These are phyloP conservation scores for Drosophila pegasa DNA, from an alignment of 2,888 invertebrate species.

Conservation along the genomic window DNA sequence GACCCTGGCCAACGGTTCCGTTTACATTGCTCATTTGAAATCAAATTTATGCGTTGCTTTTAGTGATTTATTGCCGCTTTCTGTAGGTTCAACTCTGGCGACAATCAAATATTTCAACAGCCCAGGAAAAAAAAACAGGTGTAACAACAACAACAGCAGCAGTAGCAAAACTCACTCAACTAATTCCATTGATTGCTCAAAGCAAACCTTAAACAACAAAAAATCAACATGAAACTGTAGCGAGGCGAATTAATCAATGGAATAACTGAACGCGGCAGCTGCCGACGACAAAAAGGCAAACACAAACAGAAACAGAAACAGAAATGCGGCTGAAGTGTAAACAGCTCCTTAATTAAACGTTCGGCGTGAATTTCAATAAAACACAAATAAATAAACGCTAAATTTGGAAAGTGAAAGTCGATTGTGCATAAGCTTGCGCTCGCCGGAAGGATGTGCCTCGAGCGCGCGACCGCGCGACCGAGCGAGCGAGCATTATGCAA, in stretches of 20 bases:
- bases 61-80: conserved; percentile 30
- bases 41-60: conserved; percentile 41
- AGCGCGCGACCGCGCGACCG: too few species aligned
- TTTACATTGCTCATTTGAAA: conserved; percentile 12
- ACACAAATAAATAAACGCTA: conserved; percentile 19
- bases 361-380: conserved; percentile 21
- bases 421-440: conserved; percentile 13
- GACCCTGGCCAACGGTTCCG: conserved; percentile 53
- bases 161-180: conserved; percentile 28
- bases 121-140: conserved; percentile 46
- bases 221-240: conserved; percentile 46
- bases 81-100: conserved; percentile 29
- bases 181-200: conserved; percentile 52
- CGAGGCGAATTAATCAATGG: conserved; percentile 53
- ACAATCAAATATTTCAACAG: conserved; percentile 59
- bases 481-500: conserved; percentile 25
- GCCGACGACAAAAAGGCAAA: conserved; percentile 10
- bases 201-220: conserved; percentile 26
- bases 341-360: conserved; percentile 53
- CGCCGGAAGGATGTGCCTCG: conserved; percentile 44
- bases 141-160: conserved; percentile 30
- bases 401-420: conserved; percentile 71
- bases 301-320: conserved; percentile 1
- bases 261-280: conserved; percentile 30
- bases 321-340: conserved; percentile 5